Evolutionary conservation across 2,113 vertebrate genomes (phyloP).

Genomic region (Boulengeromyrus knoepffleri): DNA sequence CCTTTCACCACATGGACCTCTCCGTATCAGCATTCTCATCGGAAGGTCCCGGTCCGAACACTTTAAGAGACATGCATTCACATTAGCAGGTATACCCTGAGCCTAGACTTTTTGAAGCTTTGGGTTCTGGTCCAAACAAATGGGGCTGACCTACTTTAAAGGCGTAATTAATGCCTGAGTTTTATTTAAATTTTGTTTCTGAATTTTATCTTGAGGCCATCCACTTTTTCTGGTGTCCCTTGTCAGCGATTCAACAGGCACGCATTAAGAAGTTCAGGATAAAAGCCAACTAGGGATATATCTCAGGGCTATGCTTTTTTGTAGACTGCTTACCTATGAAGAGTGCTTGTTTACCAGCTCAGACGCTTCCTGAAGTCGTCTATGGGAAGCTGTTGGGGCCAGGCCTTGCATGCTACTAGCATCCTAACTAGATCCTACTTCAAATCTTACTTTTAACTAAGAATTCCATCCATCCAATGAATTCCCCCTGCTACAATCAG

Average conservation of each 20-base stretch:
- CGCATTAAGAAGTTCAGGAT: background rate
- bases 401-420: background rate
- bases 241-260: background rate
- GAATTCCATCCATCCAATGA: background rate
- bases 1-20: background rate
- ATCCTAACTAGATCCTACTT: background rate
- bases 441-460: background rate
- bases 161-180: background rate
- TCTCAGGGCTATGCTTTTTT: background rate
- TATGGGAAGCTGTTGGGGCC: background rate
- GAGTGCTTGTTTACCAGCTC: background rate
- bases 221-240: background rate
- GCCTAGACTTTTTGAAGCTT: background rate
- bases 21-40: background rate
- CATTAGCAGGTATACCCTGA: background rate
- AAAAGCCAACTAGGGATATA: background rate
- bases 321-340: background rate
- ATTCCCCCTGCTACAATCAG: background rate
- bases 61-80: background rate
- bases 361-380: background rate
- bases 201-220: background rate
- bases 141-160: background rate
- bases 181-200: background rate
- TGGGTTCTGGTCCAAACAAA: background rate
- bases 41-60: background rate